phyloP scores from a whole-genome alignment of 2,888 invertebrate genomes.

The Chesias legatella region DNA sequence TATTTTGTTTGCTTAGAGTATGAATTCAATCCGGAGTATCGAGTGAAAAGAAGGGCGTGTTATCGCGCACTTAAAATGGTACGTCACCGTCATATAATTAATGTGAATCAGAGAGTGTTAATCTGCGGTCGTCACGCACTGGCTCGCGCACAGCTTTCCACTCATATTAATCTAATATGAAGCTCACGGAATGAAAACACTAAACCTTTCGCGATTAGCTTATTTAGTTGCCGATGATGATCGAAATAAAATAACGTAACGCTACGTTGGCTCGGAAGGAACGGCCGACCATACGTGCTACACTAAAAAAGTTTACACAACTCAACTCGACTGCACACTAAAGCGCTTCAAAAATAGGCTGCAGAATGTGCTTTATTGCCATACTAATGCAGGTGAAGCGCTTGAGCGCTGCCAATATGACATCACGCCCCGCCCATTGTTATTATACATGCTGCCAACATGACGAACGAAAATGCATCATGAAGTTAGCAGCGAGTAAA shows the following conservation, averaged over 20 bases:
- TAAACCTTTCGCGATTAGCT: too few relatives aligned
- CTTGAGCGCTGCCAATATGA: constrained; percentile 45
- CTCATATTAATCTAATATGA: constrained; percentile 16
- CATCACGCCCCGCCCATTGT: constrained; percentile 63
- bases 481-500: constrained; percentile 53
- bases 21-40: constrained; percentile 34
- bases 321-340: constrained; percentile 13
- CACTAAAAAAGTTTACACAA: constrained; percentile 71
- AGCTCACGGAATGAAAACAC: constrained; percentile 5
- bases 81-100: constrained; percentile 76
- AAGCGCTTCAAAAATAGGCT: constrained; percentile 43
- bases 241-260: constrained; percentile 43
- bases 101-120: constrained; percentile 62
- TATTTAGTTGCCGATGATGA: constrained; percentile 40
- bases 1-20: constrained; percentile 33
- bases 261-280: constrained; percentile 52
- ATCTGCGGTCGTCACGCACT: constrained; percentile 55
- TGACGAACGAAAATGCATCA: constrained; percentile 58
- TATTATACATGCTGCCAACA: constrained; percentile 77
- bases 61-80: constrained; percentile 71
- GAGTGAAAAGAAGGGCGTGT: constrained; percentile 55
- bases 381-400: constrained; percentile 35
- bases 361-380: constrained; percentile 8
- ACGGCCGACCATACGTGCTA: constrained; percentile 54
- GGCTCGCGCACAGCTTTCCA: constrained; percentile 32